Conservation (phyloP, 1,140 invertebrate species). For the Helicoverpa armigera region DNA sequence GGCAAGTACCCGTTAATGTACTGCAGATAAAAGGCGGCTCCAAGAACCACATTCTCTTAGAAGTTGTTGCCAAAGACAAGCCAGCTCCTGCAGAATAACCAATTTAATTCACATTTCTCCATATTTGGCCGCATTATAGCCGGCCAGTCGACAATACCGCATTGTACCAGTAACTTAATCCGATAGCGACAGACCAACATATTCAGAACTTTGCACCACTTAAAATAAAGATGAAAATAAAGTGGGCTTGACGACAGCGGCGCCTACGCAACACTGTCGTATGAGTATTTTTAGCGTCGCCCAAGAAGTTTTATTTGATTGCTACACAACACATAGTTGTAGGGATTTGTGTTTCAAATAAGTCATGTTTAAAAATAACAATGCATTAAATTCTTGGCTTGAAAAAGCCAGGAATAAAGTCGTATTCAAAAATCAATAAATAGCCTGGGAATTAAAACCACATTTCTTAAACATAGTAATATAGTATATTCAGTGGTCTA, state of each 20-base stretch:
- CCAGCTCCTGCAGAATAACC: conserved; percentile 35
- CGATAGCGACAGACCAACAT: not conserved
- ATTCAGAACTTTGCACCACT: conserved; percentile 3
- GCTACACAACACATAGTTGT: conserved; percentile 47
- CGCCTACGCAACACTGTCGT: conserved; percentile 41
- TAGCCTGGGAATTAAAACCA: not conserved
- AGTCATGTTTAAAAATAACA: conserved; percentile 50
- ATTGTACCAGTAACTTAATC: conserved; percentile 50
- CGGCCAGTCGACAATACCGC: conserved; percentile 40
- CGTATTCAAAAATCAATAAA: conserved; percentile 8
- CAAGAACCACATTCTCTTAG: conserved; percentile 39
- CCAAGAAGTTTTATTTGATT: conserved; percentile 49
- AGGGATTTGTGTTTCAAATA: conserved; percentile 47
- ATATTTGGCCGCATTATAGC: conserved; percentile 48
- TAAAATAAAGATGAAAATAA: conserved; percentile 21
- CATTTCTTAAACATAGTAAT: not conserved
- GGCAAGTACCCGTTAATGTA: conserved; percentile 31
- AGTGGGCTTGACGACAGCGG: not conserved
- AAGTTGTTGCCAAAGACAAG: conserved; percentile 40
- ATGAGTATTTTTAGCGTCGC: conserved; percentile 46
- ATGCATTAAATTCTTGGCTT: conserved; percentile 33
- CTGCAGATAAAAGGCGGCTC: conserved; percentile 25
- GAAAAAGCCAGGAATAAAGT: conserved; percentile 1
- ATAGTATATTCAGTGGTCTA: not conserved
- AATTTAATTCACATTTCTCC: conserved; percentile 50